These are phyloP conservation scores for Microctenopoma steveboyesi DNA, from an alignment of 2,797 vertebrate genomes.

Conservation along the genomic window DNA sequence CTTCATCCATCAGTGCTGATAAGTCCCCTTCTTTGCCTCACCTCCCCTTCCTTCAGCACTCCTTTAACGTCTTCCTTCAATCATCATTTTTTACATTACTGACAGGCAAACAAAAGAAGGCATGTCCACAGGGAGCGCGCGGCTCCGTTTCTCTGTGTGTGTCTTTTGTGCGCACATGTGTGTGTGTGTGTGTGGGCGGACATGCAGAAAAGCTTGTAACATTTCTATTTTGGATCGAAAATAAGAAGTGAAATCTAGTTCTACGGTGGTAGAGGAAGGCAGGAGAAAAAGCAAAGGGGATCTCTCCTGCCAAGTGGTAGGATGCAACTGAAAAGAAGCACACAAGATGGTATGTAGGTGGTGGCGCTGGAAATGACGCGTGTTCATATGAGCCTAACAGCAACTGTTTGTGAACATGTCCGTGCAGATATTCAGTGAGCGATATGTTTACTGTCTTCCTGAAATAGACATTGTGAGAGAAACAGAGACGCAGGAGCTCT, in stretches of 20 bases:
- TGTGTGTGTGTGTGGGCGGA: slow-evolving; percentile 40
- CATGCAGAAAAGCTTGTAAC: slow-evolving; percentile 71
- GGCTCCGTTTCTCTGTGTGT: slow-evolving; percentile 28
- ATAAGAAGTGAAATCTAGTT: slow-evolving; percentile 37
- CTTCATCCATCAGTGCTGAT: slow-evolving; percentile 67
- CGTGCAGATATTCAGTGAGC: slow-evolving; percentile 15
- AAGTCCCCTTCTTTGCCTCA: slow-evolving; percentile 36
- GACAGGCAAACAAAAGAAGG: slow-evolving; percentile 61
- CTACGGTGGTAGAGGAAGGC: slow-evolving; percentile 44
- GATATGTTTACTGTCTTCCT: slow-evolving; percentile 36
- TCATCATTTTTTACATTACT: slow-evolving; percentile 28
- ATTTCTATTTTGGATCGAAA: slow-evolving; percentile 65
- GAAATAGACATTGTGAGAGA: slow-evolving; percentile 43
- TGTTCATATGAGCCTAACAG: slow-evolving; percentile 18
- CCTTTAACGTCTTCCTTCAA: slow-evolving; percentile 35
- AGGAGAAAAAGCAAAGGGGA: slow-evolving; percentile 34
- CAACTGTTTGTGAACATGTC: slow-evolving; percentile 15
- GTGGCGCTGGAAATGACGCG: slow-evolving; percentile 26
- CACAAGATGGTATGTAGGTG: slow-evolving; percentile 65
- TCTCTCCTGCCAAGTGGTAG: slow-evolving; percentile 53
- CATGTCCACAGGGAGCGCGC: slow-evolving; percentile 45
- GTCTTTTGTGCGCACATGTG: slow-evolving; percentile 31
- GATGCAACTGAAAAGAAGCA: slow-evolving; percentile 56
- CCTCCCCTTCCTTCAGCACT: slow-evolving; percentile 25
- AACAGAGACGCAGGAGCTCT: slow-evolving; percentile 7